These are phyloP conservation scores for Anolis sagrei DNA, from an alignment of 2,113 vertebrate genomes.

Conservation along the genomic window DNA sequence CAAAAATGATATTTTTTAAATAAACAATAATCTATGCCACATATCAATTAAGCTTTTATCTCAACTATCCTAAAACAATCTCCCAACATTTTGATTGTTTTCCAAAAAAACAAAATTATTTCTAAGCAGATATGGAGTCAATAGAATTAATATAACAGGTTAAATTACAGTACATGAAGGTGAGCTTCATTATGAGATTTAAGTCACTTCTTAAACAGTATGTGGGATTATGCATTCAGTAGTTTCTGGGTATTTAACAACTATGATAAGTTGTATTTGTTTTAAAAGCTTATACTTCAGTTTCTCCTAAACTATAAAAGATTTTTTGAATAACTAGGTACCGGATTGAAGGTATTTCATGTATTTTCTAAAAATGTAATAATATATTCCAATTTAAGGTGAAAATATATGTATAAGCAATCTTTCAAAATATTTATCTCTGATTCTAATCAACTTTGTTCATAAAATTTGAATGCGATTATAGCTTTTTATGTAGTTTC, in stretches of 20 bases:
- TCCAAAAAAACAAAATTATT: constrained; percentile 2
- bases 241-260: not conserved
- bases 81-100: not conserved
- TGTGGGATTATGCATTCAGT: not conserved
- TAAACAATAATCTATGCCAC: constrained; percentile 4
- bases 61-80: not conserved
- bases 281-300: no score
- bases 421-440: no score
- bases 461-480: no score
- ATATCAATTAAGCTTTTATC: constrained; percentile 19
- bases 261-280: no score
- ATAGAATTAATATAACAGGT: not conserved
- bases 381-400: no score
- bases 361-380: no score
- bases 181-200: not conserved
- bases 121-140: not conserved
- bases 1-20: constrained; percentile 12
- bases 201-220: not conserved
- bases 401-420: no score
- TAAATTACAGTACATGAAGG: not conserved
- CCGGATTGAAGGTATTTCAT: no score
- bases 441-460: no score
- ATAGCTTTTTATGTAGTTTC: no score
- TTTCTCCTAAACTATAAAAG: no score
- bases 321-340: no score